phyloP scores from a whole-genome alignment of 2,113 vertebrate genomes.

The Thymallus thymallus region DNA sequence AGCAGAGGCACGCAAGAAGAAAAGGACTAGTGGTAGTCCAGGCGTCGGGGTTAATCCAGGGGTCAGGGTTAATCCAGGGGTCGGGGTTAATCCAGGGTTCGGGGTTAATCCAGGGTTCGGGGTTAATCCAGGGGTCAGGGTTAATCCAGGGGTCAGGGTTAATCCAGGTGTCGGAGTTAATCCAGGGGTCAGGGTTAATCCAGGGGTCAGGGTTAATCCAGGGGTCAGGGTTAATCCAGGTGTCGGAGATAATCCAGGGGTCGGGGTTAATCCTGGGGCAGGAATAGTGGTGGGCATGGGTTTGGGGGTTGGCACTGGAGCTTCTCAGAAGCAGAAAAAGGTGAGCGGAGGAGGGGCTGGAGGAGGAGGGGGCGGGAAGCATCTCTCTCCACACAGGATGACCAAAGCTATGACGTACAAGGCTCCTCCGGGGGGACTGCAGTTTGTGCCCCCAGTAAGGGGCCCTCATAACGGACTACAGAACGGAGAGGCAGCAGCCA shows the following conservation, averaged over 20 bases:
- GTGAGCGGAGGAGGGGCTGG: slow-evolving; percentile 45
- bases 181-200: slow-evolving; percentile 31
- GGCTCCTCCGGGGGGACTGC: slow-evolving; percentile 83
- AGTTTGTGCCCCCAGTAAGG: slow-evolving; percentile 83
- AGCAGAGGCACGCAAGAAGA: slow-evolving; percentile 81
- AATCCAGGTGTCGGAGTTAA: too few relatives aligned
- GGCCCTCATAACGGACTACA: slow-evolving; percentile 83
- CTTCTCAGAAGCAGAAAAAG: slow-evolving; percentile 79
- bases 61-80: too few relatives aligned
- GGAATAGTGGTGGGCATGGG: not conserved
- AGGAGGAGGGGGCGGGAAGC: slow-evolving; percentile 55
- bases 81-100: slow-evolving; percentile 1
- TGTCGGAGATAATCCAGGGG: slow-evolving; percentile 52
- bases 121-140: not conserved
- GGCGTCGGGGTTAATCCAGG: slow-evolving; percentile 26
- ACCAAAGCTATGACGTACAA: slow-evolving; percentile 86
- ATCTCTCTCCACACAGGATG: slow-evolving; percentile 78
- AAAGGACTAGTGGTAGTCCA: slow-evolving; percentile 73
- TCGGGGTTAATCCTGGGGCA: slow-evolving; percentile 2
- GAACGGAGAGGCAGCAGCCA: slow-evolving; percentile 85
- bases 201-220: too few relatives aligned
- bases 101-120: too few relatives aligned
- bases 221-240: slow-evolving; percentile 26
- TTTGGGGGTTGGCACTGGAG: slow-evolving; percentile 30
- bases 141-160: slow-evolving; percentile 38